These are phyloP conservation scores for Siniperca undulata DNA, from an alignment of 2,797 vertebrate species.

Conservation along the genomic window DNA sequence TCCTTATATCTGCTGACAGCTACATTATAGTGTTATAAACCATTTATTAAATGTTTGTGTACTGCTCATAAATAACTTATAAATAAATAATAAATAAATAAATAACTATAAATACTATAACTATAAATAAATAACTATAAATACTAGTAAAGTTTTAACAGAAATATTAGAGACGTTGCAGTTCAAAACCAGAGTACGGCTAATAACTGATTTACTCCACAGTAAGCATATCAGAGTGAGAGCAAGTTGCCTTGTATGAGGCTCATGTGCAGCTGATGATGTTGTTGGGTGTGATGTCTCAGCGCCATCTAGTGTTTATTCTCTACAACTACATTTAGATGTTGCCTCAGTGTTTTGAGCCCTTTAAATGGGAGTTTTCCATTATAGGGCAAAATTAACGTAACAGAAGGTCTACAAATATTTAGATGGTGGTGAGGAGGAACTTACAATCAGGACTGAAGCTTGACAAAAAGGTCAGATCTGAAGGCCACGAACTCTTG, in stretches of 20 bases:
- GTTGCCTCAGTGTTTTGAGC: neutral
- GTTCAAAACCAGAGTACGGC: neutral
- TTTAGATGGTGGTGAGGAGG: neutral
- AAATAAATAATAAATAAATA: no score
- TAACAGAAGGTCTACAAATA: neutral
- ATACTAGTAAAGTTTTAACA: neutral
- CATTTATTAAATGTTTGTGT: neutral
- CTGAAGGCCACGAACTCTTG: neutral
- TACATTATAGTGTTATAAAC: neutral
- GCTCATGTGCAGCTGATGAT: neutral
- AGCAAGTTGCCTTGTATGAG: neutral
- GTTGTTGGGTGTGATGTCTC: slow-evolving; percentile 6
- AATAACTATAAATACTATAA: no score
- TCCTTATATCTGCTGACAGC: neutral
- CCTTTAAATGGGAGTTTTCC: neutral
- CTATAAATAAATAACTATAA: no score
- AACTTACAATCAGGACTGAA: neutral
- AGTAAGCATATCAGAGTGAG: neutral
- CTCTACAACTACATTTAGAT: slow-evolving; percentile 2
- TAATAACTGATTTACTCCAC: neutral
- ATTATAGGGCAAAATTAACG: neutral
- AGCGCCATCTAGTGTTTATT: slow-evolving; percentile 60
- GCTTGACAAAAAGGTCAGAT: neutral
- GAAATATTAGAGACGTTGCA: no score
- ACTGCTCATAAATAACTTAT: no score